Base-by-base conservation (phyloP, 2,113 vertebrate genomes). In the Otolemur garnettii region DNA sequence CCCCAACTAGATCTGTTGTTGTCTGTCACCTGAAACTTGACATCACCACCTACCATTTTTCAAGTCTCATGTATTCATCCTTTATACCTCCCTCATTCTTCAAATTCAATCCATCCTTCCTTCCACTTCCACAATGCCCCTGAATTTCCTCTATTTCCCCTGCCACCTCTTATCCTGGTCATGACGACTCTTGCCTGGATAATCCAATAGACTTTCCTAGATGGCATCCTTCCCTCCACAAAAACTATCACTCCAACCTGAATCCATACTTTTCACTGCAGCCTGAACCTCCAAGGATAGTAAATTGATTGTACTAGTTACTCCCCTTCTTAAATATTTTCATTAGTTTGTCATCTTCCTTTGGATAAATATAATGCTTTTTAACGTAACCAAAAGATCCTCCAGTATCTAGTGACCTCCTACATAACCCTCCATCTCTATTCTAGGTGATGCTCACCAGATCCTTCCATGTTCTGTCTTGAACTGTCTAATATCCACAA, bases 331-430 rank as follows among this genome's bases (percentile, higher is more conserved):
- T 62, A 74, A 45, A 53, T 55, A 21, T 85, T 79, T 95, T 90
- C n/a, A 38, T 79, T 87, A 45, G 22, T 35, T 83, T 84, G 35
- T 55, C 28, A 74, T 83, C 19, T 81, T 75, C 22, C 7, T 92
- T 78, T 11, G 33, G 62, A 87, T 93, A 83, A 94, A 82, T 55
- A 24, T 93, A 87, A 79, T 95, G 50, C 15, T 87, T 21, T 69
- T 26, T 79, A 78, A 33, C 82, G 55, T 57, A 87, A 28, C 17
- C 83, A 30, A 35, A 81, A 81, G 53, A 62, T 69, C 55, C 35
- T 94, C 57, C 60, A 28, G 1, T 59, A 22, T 78, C 75, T 68
- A n/a, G 35, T 35, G 80, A 30, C 68, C 19, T 11, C 42, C n/a
- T 69, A 1, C 60, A 22, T n/a, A 80, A 75, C 7, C 84, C 80